phyloP scores from a whole-genome alignment of 2,797 vertebrate species.

The Coendou prehensilis region DNA sequence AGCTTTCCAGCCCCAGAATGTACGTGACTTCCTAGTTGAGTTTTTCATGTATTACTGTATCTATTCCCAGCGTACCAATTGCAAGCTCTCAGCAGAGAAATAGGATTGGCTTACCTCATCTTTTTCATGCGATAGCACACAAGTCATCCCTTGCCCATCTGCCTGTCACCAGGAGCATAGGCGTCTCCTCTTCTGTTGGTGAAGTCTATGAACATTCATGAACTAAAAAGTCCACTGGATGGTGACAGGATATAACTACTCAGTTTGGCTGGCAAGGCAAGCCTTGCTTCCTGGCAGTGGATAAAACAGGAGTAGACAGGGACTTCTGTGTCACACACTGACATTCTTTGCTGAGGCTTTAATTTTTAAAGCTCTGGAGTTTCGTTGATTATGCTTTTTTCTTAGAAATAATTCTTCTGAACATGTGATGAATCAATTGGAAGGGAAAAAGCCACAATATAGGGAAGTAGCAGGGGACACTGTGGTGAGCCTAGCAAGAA shows the following conservation, averaged over 20 bases:
- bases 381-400: neutral
- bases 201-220: neutral
- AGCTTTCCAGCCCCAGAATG: neutral
- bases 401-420: neutral
- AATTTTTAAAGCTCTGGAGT: neutral
- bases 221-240: neutral
- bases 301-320: neutral
- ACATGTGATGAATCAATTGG: neutral
- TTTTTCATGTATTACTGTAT: neutral
- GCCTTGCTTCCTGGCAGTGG: neutral
- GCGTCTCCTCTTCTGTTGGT: neutral
- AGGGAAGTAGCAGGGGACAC: neutral
- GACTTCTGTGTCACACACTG: neutral
- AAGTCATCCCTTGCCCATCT: neutral
- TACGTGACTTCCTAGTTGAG: neutral
- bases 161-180: neutral
- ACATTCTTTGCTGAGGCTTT: neutral
- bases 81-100: slow-evolving; percentile 18
- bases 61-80: neutral
- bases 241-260: neutral
- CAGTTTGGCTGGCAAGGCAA: neutral
- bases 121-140: neutral
- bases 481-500: neutral
- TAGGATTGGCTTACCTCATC: neutral
- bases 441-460: neutral